phyloP scores from a whole-genome alignment of 2,797 vertebrate genomes.

The Myotis planiceps region DNA sequence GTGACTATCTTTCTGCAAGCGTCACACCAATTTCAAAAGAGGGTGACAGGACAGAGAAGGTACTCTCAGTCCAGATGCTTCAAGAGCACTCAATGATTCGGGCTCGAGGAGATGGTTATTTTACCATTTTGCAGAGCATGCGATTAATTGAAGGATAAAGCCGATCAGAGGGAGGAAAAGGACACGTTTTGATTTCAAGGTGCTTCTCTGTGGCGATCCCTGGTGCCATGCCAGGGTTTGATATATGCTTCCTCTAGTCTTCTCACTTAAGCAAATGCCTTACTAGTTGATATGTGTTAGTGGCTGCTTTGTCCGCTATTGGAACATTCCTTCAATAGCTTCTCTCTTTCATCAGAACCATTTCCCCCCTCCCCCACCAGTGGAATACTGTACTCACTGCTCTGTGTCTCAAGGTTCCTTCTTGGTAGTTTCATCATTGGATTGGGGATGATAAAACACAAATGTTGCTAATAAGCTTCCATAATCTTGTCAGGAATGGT shows the following conservation, averaged over 20 bases:
- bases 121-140: slow-evolving; percentile 68
- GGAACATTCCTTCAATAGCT: background rate
- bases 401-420: background rate
- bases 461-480: background rate
- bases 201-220: background rate
- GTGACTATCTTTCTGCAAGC: slow-evolving; percentile 51
- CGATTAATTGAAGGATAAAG: slow-evolving; percentile 66
- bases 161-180: slow-evolving; percentile 47
- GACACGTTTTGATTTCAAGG: slow-evolving; percentile 21
- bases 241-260: background rate
- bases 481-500: background rate
- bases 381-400: background rate
- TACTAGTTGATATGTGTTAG: background rate
- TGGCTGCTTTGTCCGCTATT: background rate
- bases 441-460: background rate
- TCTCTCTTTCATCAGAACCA: background rate
- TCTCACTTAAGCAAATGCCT: background rate
- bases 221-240: background rate
- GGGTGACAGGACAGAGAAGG: slow-evolving; percentile 65
- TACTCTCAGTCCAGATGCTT: slow-evolving; percentile 51
- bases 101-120: slow-evolving; percentile 56
- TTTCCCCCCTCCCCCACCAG: background rate
- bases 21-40: slow-evolving; percentile 50
- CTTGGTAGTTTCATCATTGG: background rate
- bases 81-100: slow-evolving; percentile 66